Percentiles rank a stretch among this genome's conserved stretches.
Evolutionary conservation across 2,888 invertebrate genomes (phyloP).

Genomic region (Seira musarum): DNA sequence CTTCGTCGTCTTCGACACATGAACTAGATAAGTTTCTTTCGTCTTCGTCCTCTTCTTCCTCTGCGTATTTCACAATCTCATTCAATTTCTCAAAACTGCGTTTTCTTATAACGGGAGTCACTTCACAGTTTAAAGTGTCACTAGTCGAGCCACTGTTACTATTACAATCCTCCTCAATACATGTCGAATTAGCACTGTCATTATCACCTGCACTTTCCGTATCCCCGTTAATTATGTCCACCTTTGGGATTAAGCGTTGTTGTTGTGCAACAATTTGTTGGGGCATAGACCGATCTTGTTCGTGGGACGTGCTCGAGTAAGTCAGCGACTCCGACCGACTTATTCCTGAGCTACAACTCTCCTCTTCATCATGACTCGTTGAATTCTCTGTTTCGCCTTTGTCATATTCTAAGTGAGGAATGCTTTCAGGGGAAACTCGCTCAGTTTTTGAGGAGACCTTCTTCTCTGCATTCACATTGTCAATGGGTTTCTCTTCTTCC

Average conservation of each 20-base stretch:
- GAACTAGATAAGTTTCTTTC: conserved; percentile 53
- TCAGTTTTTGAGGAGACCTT: too few relatives aligned
- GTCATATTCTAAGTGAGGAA: conserved; percentile 50
- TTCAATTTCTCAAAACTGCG: conserved; percentile 24
- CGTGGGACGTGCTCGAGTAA: conserved; percentile 54
- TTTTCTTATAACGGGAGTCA: conserved; percentile 55
- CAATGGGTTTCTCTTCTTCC: not conserved
- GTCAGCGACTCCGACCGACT: conserved; percentile 51
- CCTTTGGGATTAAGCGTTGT: conserved; percentile 46
- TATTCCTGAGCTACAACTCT: too few relatives aligned
- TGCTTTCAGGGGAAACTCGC: conserved; percentile 46
- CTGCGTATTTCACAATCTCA: not conserved
- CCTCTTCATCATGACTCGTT: conserved; percentile 55
- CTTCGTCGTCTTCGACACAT: conserved; percentile 38
- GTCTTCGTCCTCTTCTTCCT: conserved; percentile 27
- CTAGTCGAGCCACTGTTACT: conserved; percentile 17
- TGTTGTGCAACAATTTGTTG: conserved; percentile 43
- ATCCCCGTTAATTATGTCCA: conserved; percentile 42
- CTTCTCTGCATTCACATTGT: too few relatives aligned
- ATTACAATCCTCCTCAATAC: too few relatives aligned
- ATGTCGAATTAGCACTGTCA: conserved; percentile 42
- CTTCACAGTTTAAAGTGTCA: conserved; percentile 57
- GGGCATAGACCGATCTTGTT: conserved; percentile 56
- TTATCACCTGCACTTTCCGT: conserved; percentile 3
- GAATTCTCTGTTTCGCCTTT: conserved; percentile 49